Evolutionary conservation across 2,113 vertebrate genomes (phyloP), one percentile per base, ranked within the genome.

Genomic region (Carollia perspicillata): DNA sequence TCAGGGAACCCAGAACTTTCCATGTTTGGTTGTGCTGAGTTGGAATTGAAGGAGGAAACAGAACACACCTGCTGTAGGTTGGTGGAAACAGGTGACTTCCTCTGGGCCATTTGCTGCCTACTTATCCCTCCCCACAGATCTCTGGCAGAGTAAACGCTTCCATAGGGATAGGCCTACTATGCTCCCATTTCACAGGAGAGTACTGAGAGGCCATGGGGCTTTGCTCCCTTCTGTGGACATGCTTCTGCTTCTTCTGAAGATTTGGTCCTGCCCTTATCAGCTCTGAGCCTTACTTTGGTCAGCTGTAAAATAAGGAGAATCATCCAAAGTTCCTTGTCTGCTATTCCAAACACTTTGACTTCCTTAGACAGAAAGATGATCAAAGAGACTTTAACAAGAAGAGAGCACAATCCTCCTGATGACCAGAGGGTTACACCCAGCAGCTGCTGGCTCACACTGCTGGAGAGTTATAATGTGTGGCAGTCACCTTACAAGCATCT

Each of bases 181-280:
- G 16, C 8, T 81, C 74, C 22, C 20, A n/a, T 28, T 63, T 22
- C 37, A 49, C 49, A 79, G 23, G 55, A 5, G 11, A 5, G 12
- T 33, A n/a, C 18, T 7, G 13, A 88, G 44, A 49, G 26, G 26
- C 40, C 37, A 37, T 0, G 30, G 6, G 30, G 3, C 7, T 23
- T 69, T 44, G 1, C 5, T 20, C 63, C 20, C 28, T 5, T 6
- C 5, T 53, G 22, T 3, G 47, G 40, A 49, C 2, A 9, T 3
- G 14, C 10, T 42, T 94, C 60, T 78, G 37, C 71, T 47, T 84
- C 90, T 89, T 79, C 40, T 26, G 14, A 90, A 74, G 47, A 20
- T 78, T 40, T 84, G 71, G 44, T 11, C 47, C 4, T 16, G 14
- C 9, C 22, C 17, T 87, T 84, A 49, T 14, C 1, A 90, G 13